phyloP scores from a whole-genome alignment of 1,140 invertebrate species.

The Leptonema lineaticorne region DNA sequence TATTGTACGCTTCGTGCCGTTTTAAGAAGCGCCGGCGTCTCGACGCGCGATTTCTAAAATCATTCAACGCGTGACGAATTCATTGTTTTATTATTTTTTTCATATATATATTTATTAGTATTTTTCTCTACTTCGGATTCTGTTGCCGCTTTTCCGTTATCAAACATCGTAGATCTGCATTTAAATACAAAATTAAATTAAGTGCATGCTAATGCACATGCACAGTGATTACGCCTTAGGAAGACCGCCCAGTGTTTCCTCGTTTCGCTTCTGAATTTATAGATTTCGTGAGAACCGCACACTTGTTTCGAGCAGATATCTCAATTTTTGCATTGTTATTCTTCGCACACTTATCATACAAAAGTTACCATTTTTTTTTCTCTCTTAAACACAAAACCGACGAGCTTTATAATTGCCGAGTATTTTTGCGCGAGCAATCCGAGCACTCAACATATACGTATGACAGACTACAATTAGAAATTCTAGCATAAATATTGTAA shows the following conservation, averaged over 20 bases:
- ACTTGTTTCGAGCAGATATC: constrained; percentile 26
- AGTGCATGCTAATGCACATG: constrained; percentile 10
- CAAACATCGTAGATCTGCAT: not conserved
- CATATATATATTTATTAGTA: not conserved
- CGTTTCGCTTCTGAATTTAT: constrained; percentile 20
- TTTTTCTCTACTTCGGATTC: too few species aligned
- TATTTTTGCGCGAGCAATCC: too few species aligned
- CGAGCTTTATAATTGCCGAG: constrained; percentile 7
- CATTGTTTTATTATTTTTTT: not conserved
- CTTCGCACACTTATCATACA: constrained; percentile 29
- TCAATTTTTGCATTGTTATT: constrained; percentile 27
- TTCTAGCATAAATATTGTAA: too few species aligned
- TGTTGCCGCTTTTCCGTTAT: not conserved
- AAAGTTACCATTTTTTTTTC: constrained; percentile 11
- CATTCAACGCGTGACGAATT: constrained; percentile 2
- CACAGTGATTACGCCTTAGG: not conserved
- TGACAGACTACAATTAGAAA: too few species aligned
- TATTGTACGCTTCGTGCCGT: too few species aligned
- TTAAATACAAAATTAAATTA: constrained; percentile 10
- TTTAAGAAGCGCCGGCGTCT: too few species aligned
- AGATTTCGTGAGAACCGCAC: constrained; percentile 25
- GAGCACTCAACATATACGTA: too few species aligned
- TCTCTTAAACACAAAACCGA: not conserved
- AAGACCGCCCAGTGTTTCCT: constrained; percentile 5
- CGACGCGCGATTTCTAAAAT: not conserved